Evolutionary conservation across 2,888 invertebrate genomes (phyloP).

Genomic region (Sthenelais limicola): DNA sequence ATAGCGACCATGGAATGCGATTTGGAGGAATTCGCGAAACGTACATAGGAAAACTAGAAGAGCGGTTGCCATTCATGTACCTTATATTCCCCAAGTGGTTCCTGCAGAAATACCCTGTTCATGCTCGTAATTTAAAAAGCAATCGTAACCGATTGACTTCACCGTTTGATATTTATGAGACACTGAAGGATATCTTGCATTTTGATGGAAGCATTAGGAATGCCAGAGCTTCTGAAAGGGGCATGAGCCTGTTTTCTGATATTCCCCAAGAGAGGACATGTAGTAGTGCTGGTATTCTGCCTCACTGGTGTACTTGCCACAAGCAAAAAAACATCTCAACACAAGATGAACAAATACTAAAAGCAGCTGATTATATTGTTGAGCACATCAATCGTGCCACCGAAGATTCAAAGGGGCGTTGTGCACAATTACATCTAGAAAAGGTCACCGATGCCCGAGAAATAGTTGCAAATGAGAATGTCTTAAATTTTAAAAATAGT

Average conservation of each 20-base stretch:
- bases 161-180: slow-evolving; percentile 88
- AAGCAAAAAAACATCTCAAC: slow-evolving; percentile 77
- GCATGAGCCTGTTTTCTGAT: slow-evolving; percentile 81
- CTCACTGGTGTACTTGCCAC: slow-evolving; percentile 92
- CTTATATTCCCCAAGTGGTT: slow-evolving; percentile 84
- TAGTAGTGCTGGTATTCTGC: slow-evolving; percentile 82
- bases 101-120: slow-evolving; percentile 76
- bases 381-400: slow-evolving; percentile 79
- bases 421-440: slow-evolving; percentile 75
- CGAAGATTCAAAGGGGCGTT: slow-evolving; percentile 57
- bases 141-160: slow-evolving; percentile 83
- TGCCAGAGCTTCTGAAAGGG: slow-evolving; percentile 47
- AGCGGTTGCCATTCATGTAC: slow-evolving; percentile 86
- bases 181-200: slow-evolving; percentile 76
- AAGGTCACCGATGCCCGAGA: slow-evolving; percentile 80
- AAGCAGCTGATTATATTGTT: slow-evolving; percentile 78
- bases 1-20: slow-evolving; percentile 93
- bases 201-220: slow-evolving; percentile 24
- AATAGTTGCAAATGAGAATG: slow-evolving; percentile 55
- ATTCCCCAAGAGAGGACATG: slow-evolving; percentile 84
- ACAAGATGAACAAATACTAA: slow-evolving; percentile 75
- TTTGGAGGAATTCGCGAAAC: slow-evolving; percentile 88
- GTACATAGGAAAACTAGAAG: slow-evolving; percentile 85
- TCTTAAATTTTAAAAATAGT: slow-evolving; percentile 57
- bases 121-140: slow-evolving; percentile 75